A percentile compares a stretch with the other conserved stretches of the same genome.
phyloP scores from a whole-genome alignment of 2,888 invertebrate species.

The Apocheima hispidaria region DNA sequence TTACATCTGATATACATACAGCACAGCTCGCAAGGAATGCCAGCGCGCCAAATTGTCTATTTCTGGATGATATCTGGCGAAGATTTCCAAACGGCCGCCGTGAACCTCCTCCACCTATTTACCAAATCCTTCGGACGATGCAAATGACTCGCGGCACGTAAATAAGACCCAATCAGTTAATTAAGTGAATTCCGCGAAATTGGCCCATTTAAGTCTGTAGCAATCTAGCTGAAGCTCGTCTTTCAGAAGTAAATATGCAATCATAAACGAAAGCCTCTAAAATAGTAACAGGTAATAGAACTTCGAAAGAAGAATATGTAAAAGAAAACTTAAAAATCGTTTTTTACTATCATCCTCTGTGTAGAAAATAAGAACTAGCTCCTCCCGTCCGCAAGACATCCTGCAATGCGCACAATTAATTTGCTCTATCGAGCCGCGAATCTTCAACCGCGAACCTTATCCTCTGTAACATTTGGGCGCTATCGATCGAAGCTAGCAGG shows the following conservation, averaged over 20 bases:
- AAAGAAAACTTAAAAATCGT: no score
- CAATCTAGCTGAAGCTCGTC: slow-evolving; percentile 14
- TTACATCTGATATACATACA: background rate
- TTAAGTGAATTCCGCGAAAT: slow-evolving; percentile 30
- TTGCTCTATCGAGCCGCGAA: background rate
- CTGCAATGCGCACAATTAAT: slow-evolving; percentile 24
- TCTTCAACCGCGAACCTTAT: slow-evolving; percentile 9
- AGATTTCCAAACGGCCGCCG: slow-evolving; percentile 30
- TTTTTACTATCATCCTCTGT: no score
- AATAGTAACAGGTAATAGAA: no score
- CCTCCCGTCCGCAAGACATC: slow-evolving; percentile 11
- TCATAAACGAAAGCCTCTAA: no score
- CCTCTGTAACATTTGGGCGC: slow-evolving; percentile 11
- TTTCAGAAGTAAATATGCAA: slow-evolving; percentile 25
- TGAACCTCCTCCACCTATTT: slow-evolving; percentile 26
- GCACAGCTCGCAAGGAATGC: slow-evolving; percentile 38
- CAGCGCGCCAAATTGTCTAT: slow-evolving; percentile 41
- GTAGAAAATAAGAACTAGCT: no score
- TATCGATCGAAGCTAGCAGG: slow-evolving; percentile 42
- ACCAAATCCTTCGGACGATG: slow-evolving; percentile 32
- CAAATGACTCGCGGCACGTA: slow-evolving; percentile 18
- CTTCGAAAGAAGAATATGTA: no score
- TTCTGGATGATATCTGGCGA: slow-evolving; percentile 42
- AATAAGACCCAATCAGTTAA: slow-evolving; percentile 41
- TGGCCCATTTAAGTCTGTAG: slow-evolving; percentile 17